These are phyloP conservation scores for Philereme transversata DNA, from an alignment of 2,888 invertebrate species.

Conservation along the genomic window DNA sequence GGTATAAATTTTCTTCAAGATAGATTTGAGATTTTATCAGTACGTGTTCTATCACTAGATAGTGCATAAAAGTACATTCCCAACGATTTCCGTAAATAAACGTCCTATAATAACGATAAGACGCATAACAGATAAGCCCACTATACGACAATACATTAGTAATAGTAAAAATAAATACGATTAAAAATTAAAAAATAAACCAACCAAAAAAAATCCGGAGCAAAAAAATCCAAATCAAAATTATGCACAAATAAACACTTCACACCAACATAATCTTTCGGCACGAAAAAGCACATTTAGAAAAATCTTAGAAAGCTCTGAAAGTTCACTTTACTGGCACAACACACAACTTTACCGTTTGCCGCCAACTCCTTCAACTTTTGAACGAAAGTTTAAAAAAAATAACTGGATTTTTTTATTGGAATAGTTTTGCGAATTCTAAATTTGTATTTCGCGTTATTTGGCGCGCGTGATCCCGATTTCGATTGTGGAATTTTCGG, in stretches of 20 bases:
- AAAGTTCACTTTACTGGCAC: constrained; percentile 72
- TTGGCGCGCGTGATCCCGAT: constrained; percentile 64
- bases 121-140: constrained; percentile 3
- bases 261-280: constrained; percentile 73
- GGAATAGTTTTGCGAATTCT: constrained; percentile 46
- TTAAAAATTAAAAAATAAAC: constrained; percentile 60
- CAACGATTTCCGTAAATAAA: constrained; percentile 20
- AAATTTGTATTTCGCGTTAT: constrained; percentile 68
- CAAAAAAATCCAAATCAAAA: constrained; percentile 81
- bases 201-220: constrained; percentile 78
- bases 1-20: constrained; percentile 27
- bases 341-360: constrained; percentile 80
- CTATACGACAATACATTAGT: neutral
- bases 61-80: constrained; percentile 9
- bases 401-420: constrained; percentile 41
- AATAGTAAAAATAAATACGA: constrained; percentile 25
- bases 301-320: constrained; percentile 68
- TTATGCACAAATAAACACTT: constrained; percentile 79
- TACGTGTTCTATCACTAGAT: constrained; percentile 10
- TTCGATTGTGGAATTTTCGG: constrained; percentile 64
- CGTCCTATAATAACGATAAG: constrained; percentile 9
- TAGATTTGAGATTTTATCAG: constrained; percentile 29
- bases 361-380: constrained; percentile 73
- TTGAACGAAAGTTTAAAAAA: constrained; percentile 52
- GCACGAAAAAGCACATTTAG: constrained; percentile 66